These are phyloP conservation scores for Raja brachyura DNA, from an alignment of 2,113 vertebrate species.

Conservation along the genomic window DNA sequence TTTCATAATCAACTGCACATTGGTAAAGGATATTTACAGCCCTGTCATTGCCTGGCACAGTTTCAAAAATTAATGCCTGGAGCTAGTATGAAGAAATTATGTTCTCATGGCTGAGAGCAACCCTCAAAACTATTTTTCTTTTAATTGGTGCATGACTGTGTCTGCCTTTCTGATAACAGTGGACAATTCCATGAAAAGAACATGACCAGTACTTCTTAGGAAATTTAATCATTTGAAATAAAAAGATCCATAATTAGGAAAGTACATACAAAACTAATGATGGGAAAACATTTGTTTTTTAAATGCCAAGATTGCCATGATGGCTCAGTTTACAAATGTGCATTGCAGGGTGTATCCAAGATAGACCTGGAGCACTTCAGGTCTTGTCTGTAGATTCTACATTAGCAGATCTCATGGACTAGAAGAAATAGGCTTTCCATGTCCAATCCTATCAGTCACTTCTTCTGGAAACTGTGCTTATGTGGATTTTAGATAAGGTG, in stretches of 20 bases:
- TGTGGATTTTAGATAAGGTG: not conserved
- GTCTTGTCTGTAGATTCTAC: not conserved
- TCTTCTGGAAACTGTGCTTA: not conserved
- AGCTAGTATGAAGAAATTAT: not conserved
- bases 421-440: not conserved
- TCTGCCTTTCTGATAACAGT: not conserved
- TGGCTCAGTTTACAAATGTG: not conserved
- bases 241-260: not conserved
- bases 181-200: not conserved
- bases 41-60: not conserved
- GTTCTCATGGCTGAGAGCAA: slow-evolving; percentile 3
- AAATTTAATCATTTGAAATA: not conserved
- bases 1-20: slow-evolving; percentile 29
- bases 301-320: not conserved
- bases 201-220: not conserved
- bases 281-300: not conserved
- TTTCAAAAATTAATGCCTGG: slow-evolving; percentile 15
- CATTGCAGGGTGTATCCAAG: not conserved
- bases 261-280: not conserved
- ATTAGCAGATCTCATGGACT: not conserved
- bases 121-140: not conserved
- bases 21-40: slow-evolving; percentile 14
- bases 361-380: not conserved
- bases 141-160: slow-evolving; percentile 18
- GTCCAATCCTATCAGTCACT: not conserved